Percentiles rank a stretch among this genome's conserved stretches.
Evolutionary conservation across 2,797 vertebrate genomes (phyloP).

Genomic region (Intellagama lesueurii): DNA sequence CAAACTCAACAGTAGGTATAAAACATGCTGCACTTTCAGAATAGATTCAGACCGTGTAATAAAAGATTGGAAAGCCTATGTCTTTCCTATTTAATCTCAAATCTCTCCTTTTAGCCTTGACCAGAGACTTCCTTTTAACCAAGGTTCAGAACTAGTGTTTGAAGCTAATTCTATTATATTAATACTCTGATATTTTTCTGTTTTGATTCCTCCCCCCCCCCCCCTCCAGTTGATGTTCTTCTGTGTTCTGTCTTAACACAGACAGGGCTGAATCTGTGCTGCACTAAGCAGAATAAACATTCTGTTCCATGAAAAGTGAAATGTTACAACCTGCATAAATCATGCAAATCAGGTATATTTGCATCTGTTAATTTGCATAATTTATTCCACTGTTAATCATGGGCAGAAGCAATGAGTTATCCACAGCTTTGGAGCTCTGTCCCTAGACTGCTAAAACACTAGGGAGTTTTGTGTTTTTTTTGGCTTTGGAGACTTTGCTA

Average conservation of each 20-base stretch:
- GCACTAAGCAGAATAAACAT: not conserved
- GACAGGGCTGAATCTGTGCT: not conserved
- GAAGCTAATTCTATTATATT: not conserved
- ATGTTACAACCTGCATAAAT: not conserved
- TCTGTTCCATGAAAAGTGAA: not conserved
- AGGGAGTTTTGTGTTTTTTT: too few species aligned
- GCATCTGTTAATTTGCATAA: not conserved
- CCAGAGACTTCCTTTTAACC: not conserved
- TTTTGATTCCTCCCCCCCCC: too few species aligned
- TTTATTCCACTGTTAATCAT: slow-evolving; percentile 14
- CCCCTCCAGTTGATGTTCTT: not conserved
- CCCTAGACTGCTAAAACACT: not conserved
- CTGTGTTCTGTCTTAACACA: not conserved
- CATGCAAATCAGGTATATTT: not conserved
- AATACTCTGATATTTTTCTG: not conserved
- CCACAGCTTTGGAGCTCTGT: not conserved
- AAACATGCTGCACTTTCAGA: not conserved
- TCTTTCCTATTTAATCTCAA: not conserved
- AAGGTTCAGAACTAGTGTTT: not conserved
- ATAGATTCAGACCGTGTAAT: too few species aligned
- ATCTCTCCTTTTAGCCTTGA: not conserved
- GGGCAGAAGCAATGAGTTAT: not conserved
- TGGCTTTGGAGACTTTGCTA: not conserved
- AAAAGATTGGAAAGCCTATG: not conserved
- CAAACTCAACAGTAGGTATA: not conserved